A percentile compares a stretch with the other conserved stretches of the same genome.
Evolutionary conservation across 2,888 invertebrate genomes (phyloP).

Genomic region (Sphaerophoria rueppellii): DNA sequence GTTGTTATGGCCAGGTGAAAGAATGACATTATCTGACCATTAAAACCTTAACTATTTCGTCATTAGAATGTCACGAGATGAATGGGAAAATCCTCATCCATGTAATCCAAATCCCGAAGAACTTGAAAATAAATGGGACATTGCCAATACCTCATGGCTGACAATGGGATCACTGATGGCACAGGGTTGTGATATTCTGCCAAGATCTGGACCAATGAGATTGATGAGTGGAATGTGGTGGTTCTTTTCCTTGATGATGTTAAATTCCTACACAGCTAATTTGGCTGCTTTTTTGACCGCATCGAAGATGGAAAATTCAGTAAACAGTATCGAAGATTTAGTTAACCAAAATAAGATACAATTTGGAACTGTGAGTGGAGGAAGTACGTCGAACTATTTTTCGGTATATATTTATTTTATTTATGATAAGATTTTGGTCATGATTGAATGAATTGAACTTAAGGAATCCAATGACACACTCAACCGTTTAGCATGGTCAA

Average conservation of each 20-base stretch:
- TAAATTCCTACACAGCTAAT: conserved; percentile 95
- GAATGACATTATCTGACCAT: no score
- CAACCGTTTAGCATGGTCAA: conserved; percentile 94
- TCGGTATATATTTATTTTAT: conserved; percentile 83
- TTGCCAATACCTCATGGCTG: conserved; percentile 96
- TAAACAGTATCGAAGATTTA: conserved; percentile 94
- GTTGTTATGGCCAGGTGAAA: conserved; percentile 89
- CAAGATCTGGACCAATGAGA: conserved; percentile 91
- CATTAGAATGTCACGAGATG: conserved; percentile 88
- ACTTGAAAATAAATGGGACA: conserved; percentile 94
- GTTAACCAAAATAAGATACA: conserved; percentile 96
- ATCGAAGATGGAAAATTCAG: conserved; percentile 93
- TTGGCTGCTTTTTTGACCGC: conserved; percentile 96
- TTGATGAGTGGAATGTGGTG: conserved; percentile 91
- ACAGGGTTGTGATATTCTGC: conserved; percentile 96
- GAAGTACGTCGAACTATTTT: conserved; percentile 96
- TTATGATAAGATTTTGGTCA: not conserved
- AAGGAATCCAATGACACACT: conserved; percentile 91
- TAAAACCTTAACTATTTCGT: no score
- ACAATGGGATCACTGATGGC: conserved; percentile 96
- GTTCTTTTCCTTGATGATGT: conserved; percentile 92
- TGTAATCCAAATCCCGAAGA: conserved; percentile 92
- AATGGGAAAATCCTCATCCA: conserved; percentile 97
- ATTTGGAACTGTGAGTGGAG: conserved; percentile 93
- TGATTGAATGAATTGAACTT: no score